Base-by-base conservation (phyloP, 2,113 vertebrate genomes). In the Ptilorrhoa leucosticta region DNA sequence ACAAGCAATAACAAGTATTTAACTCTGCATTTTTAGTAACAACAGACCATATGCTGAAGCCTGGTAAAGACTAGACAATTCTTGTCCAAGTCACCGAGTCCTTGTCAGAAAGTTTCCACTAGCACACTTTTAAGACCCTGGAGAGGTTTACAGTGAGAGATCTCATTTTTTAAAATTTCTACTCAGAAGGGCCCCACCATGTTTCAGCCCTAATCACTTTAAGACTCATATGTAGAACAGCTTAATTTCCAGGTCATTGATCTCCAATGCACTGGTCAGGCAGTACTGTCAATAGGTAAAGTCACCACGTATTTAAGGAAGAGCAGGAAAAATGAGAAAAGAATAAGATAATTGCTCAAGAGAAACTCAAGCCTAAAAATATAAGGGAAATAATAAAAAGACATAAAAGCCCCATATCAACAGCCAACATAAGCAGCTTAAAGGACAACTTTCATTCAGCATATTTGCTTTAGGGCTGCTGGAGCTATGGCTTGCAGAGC, bases 161-260 rank as follows among this genome's bases (percentile, higher is more conserved):
- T 42, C 37, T 93, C 39, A 0, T 35, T 76, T 70, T 89, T 81
- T 76, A 23, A 3, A 61, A 37, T 42, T 93, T 7, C 23, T 73
- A 48, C 39, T 83, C 68, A 58, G 78, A 92, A 83, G 56, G 71
- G 79, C 76, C 72, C 21, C 83, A 86, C 31, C 39, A 50, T 63
- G 56, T 83, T 92, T 89, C 57, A 90, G 76, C 47, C 57, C 66
- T 91, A 85, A 91, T 76, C 90, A 92, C 86, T 90, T 89, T 83
- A 91, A 75, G 51, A 66, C 64, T 90, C 68, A 20, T 50, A 89
- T 18, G 39, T 1, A 93, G 64, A 94, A 39, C 83, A 89, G 79
- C 37, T 95, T 83, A 50, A 94, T 77, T 96, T 96, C 94, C 90
- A 95, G 92, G 92, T 90, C 92, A 95, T 44, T 84, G 87, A 94